Evolutionary conservation across 2,888 invertebrate species (phyloP), one percentile per base, ranked within the genome.

Genomic region (Calephelis perditalis): DNA sequence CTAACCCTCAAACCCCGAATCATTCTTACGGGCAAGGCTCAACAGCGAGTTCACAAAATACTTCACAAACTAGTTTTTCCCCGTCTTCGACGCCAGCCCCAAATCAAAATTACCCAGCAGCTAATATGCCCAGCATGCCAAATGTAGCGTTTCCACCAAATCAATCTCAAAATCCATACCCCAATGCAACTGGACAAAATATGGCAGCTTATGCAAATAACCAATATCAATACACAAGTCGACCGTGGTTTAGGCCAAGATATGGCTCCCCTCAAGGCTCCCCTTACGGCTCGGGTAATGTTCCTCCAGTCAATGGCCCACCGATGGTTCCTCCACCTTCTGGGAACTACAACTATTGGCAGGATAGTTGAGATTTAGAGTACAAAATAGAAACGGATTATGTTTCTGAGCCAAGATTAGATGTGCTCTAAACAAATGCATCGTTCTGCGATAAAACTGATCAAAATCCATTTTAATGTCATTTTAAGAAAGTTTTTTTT

Each of bases 181-280:
- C 89, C 0, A 89, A 89, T 61, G 89, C 89, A 3, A 87, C 88
- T 0, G 89, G 89, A 0, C 89, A 89, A 59, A 89, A 89, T 67
- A 73, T 89, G 75, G 89, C 89, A 64, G 89, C 89, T 59, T 88
- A 88, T 61, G 88, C 89, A 1, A 87, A 79, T 66, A 88, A 86
- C 62, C 88, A 88, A 70, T 89, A 87, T 56, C 86, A 85, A 59
- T 87, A 86, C 62, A 84, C 81, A n/a, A 86, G 84, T 58, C 73
- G 89, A 36, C 89, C 89, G 0, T 89, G 89, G 89, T 85, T 86
- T 71, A 69, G 89, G 59, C 86, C 87, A 0, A 65, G 89, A n/a
- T 89, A 86, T 62, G 84, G 81, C 0, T 87, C 88, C 0, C 89
- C 89, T 0, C 89, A 88, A 60, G 85, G 86, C 0, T 86, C 87